Evolutionary conservation across 2,888 invertebrate species (phyloP).

Genomic region (Eledone cirrhosa): DNA sequence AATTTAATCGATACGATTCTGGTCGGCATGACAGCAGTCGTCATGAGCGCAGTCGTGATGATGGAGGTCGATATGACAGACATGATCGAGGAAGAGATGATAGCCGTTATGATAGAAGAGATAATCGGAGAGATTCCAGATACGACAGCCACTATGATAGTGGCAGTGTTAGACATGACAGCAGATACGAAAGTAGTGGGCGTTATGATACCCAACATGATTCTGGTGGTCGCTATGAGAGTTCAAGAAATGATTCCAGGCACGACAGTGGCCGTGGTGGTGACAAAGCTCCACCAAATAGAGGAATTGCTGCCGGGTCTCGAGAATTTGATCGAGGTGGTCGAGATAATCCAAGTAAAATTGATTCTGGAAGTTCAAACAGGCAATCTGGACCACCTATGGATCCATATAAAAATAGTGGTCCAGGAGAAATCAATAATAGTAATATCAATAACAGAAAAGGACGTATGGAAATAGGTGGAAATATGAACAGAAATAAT

Average conservation of each 20-base stretch:
- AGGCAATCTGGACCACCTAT: constrained; percentile 14
- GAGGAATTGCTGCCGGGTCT: neutral
- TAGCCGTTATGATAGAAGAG: constrained; percentile 30
- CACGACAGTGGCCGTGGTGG: constrained; percentile 8
- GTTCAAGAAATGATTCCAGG: neutral
- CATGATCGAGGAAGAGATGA: constrained; percentile 33
- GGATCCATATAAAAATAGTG: neutral
- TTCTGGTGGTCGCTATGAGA: constrained; percentile 3
- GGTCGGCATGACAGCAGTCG: constrained; percentile 28
- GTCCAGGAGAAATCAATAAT: neutral
- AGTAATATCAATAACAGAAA: neutral
- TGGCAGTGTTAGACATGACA: constrained; percentile 34
- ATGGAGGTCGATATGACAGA: constrained; percentile 35
- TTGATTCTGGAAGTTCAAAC: constrained; percentile 14
- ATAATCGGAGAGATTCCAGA: constrained; percentile 31
- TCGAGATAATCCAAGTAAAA: neutral
- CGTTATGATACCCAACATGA: constrained; percentile 28
- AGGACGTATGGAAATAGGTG: constrained; percentile 14
- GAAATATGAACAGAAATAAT: constrained; percentile 7
- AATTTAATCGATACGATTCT: neutral
- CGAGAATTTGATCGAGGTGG: neutral
- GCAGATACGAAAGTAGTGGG: constrained; percentile 31
- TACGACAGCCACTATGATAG: constrained; percentile 35
- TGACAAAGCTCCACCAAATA: neutral
- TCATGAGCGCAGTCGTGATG: constrained; percentile 30